Evolutionary conservation across 2,888 invertebrate genomes (phyloP).

Genomic region (Parnassius mnemosyne): DNA sequence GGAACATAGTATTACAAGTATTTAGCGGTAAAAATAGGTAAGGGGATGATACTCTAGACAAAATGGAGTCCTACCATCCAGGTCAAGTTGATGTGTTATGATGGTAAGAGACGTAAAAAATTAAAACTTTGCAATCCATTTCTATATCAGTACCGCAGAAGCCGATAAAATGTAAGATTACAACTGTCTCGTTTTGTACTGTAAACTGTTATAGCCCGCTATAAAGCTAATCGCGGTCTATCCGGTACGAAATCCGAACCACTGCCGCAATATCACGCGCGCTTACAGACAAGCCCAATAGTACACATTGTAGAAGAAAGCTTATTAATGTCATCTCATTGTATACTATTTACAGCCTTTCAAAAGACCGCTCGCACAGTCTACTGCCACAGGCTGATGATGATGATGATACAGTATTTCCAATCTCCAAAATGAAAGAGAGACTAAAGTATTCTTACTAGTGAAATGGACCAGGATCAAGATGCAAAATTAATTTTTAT

Average conservation of each 20-base stretch:
- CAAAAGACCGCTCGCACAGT: too few relatives aligned
- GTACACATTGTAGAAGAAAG: constrained; percentile 34
- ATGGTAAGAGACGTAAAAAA: neutral
- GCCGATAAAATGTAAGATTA: constrained; percentile 33
- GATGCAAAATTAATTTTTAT: too few relatives aligned
- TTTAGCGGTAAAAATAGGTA: too few relatives aligned
- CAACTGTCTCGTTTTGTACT: constrained; percentile 32
- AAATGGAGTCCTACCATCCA: neutral
- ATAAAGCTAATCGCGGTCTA: constrained; percentile 49
- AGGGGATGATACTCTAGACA: too few relatives aligned
- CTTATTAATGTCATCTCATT: constrained; percentile 27
- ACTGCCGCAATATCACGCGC: constrained; percentile 54
- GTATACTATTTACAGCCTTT: neutral
- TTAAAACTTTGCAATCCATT: neutral
- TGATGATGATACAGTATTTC: too few relatives aligned
- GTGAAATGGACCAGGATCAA: too few relatives aligned
- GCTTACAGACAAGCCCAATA: constrained; percentile 33
- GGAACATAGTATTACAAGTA: too few relatives aligned
- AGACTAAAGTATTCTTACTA: too few relatives aligned
- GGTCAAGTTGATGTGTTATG: too few relatives aligned
- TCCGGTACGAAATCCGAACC: constrained; percentile 48
- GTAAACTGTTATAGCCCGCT: constrained; percentile 38
- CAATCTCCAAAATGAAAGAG: too few relatives aligned
- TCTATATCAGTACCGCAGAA: neutral
- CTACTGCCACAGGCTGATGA: too few relatives aligned